Evolutionary conservation across 35 echinoderm and acorn worm genomes (phyloP).

Genomic region (Hemicentrotus pulcherrimus): DNA sequence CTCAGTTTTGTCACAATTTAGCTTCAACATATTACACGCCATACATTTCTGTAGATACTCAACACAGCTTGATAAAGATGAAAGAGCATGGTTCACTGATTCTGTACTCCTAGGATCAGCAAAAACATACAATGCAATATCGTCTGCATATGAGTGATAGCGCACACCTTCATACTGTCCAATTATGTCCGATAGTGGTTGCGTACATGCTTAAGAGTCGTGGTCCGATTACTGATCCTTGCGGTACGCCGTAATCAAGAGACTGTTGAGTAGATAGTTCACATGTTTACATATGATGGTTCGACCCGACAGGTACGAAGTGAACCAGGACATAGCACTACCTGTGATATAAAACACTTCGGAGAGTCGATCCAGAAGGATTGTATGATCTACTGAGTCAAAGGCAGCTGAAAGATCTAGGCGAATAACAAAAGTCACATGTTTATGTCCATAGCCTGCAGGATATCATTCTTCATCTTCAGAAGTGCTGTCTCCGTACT

Average conservation of each 20-base stretch:
- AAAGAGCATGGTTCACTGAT: too few species aligned
- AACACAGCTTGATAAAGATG: too few species aligned
- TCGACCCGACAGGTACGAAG: not conserved
- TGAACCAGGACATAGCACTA: slow-evolving; percentile 41
- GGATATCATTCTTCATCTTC: slow-evolving; percentile 52
- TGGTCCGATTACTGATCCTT: slow-evolving; percentile 41
- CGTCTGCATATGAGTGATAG: too few species aligned
- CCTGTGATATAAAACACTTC: slow-evolving; percentile 42
- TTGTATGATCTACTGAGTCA: slow-evolving; percentile 59
- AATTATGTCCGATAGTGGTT: too few species aligned
- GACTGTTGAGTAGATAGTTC: not conserved
- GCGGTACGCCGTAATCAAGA: not conserved
- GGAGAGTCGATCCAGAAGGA: slow-evolving; percentile 36
- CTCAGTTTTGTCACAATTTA: too few species aligned
- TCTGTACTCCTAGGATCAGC: too few species aligned
- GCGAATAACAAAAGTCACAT: slow-evolving; percentile 48
- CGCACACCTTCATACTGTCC: too few species aligned
- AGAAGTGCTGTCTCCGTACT: slow-evolving; percentile 66
- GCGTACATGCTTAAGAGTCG: not conserved
- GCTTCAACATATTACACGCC: too few species aligned
- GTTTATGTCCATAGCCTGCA: not conserved
- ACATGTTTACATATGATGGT: not conserved
- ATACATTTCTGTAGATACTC: too few species aligned
- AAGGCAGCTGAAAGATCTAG: slow-evolving; percentile 66
- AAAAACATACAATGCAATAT: too few species aligned